Conservation (phyloP, 2,888 invertebrate genomes). For the Steinernema carpocapsae region DNA sequence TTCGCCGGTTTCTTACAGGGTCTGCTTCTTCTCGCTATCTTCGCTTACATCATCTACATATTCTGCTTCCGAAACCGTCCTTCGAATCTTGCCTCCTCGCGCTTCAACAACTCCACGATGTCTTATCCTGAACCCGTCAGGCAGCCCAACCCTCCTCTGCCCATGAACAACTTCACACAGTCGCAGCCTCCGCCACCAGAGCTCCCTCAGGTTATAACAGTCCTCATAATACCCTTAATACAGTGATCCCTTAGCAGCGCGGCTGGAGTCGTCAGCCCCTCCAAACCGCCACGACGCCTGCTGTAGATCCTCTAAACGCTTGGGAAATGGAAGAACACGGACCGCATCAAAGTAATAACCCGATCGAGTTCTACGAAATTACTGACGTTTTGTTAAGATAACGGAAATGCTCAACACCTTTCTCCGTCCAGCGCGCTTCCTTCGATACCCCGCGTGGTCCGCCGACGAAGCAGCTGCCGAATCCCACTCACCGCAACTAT, state of each 20-base stretch:
- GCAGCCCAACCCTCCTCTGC: background rate
- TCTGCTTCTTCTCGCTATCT: conserved; percentile 34
- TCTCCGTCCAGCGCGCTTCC: background rate
- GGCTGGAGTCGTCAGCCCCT: conserved; percentile 25
- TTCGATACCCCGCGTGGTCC: conserved; percentile 8
- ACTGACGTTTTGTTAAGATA: background rate
- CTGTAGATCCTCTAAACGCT: conserved; percentile 5
- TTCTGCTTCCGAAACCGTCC: conserved; percentile 32
- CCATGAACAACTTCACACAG: background rate
- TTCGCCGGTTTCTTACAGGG: conserved; percentile 23
- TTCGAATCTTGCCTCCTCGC: background rate
- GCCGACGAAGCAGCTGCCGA: background rate
- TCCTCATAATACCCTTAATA: background rate
- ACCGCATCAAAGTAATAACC: background rate
- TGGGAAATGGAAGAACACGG: conserved; percentile 16
- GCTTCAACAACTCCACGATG: conserved; percentile 1
- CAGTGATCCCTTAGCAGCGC: background rate
- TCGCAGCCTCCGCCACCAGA: conserved; percentile 20
- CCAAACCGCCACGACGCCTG: background rate
- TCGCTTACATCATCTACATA: conserved; percentile 34
- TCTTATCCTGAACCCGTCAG: background rate
- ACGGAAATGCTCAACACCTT: background rate
- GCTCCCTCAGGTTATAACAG: background rate
- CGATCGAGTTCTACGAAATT: too few species aligned
- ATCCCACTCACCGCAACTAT: background rate